phyloP scores from a whole-genome alignment of 2,113 vertebrate genomes.

The Guaruba guarouba region DNA sequence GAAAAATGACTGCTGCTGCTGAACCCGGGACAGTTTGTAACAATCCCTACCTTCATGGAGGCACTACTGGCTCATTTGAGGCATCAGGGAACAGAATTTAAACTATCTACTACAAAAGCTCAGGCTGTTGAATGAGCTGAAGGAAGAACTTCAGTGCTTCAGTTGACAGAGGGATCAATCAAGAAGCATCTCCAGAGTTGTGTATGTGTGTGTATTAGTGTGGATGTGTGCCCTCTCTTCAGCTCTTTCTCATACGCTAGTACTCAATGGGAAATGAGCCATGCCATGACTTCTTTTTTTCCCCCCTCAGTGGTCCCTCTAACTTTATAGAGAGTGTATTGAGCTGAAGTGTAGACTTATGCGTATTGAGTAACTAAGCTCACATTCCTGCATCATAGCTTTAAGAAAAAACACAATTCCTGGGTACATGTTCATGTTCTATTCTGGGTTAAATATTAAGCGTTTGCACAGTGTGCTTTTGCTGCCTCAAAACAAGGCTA shows the following conservation, averaged over 20 bases:
- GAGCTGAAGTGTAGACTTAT: neutral
- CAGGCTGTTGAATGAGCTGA: neutral
- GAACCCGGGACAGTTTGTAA: neutral
- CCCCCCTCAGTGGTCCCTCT: neutral
- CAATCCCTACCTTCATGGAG: neutral
- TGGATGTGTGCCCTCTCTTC: neutral
- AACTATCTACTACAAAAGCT: conserved; percentile 25
- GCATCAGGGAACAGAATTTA: neutral
- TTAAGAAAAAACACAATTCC: neutral
- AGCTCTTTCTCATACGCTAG: neutral
- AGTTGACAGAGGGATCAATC: conserved; percentile 17
- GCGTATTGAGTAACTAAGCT: neutral
- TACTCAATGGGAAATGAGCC: neutral
- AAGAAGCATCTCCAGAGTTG: neutral
- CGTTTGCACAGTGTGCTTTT: neutral
- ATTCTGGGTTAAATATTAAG: neutral
- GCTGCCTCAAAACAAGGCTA: neutral
- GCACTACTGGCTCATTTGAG: neutral
- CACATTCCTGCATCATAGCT: neutral
- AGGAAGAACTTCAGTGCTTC: conserved; percentile 15
- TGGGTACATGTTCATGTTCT: neutral
- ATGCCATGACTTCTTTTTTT: neutral
- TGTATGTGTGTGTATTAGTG: neutral
- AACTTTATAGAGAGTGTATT: neutral
- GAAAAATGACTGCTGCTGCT: no score